Evolutionary conservation across 2,888 invertebrate species (phyloP).

Genomic region (Mesopsocus fuscifrons): DNA sequence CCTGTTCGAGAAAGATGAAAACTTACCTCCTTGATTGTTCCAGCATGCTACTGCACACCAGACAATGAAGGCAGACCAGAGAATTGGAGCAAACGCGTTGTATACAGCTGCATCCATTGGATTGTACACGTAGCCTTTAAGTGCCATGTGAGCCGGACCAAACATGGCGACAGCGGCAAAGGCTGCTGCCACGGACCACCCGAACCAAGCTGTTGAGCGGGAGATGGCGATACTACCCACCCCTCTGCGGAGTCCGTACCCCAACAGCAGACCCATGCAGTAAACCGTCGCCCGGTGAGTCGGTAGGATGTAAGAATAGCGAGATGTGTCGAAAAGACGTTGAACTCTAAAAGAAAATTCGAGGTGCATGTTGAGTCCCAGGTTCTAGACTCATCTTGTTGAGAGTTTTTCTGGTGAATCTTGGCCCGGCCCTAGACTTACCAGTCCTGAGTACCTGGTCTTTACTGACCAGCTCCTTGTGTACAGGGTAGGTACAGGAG

Average conservation of each 20-base stretch:
- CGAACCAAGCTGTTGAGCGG: conserved; percentile 26
- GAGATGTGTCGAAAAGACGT: conserved; percentile 30
- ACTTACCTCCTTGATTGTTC: conserved; percentile 31
- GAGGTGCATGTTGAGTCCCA: no score
- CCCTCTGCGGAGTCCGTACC: conserved; percentile 27
- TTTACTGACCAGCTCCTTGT: no score
- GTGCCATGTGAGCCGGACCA: conserved; percentile 34
- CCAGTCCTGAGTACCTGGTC: no score
- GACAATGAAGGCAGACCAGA: conserved; percentile 34
- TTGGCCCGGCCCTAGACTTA: not conserved
- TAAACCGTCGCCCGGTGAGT: conserved; percentile 36
- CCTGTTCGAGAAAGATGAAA: no score
- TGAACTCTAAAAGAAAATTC: conserved; percentile 25
- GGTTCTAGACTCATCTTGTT: not conserved
- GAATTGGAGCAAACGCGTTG: conserved; percentile 33
- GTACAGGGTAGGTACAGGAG: no score
- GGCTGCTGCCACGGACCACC: conserved; percentile 26
- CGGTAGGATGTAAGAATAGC: conserved; percentile 33
- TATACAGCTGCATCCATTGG: conserved; percentile 32
- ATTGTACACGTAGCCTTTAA: conserved; percentile 30
- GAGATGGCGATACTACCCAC: conserved; percentile 26
- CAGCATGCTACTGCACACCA: conserved; percentile 33
- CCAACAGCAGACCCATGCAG: conserved; percentile 33
- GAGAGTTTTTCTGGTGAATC: not conserved
- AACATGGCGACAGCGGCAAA: conserved; percentile 28